Percentiles rank a stretch among this genome's conserved stretches.
Conservation (phyloP, 1,140 invertebrate genomes). For the Charaxes varanes region DNA sequence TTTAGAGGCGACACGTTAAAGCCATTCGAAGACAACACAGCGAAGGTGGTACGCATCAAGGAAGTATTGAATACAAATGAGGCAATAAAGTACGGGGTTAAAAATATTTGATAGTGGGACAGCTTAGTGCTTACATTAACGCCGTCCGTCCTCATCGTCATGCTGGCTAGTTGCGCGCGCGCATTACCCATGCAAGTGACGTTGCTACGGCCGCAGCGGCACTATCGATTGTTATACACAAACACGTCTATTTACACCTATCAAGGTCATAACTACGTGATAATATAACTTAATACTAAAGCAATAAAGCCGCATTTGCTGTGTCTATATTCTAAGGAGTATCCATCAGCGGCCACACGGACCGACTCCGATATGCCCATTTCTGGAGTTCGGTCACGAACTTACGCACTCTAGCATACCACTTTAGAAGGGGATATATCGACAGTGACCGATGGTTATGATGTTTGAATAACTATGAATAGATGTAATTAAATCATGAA, state of each 20-base stretch:
- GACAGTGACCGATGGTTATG: constrained; percentile 63
- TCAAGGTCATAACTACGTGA: constrained; percentile 27
- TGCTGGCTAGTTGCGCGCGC: constrained; percentile 44
- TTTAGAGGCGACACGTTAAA: no score
- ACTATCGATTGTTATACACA: constrained; percentile 63
- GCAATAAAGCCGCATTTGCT: constrained; percentile 18
- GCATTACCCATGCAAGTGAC: constrained; percentile 59
- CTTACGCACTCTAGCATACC: constrained; percentile 43
- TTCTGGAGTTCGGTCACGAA: constrained; percentile 67
- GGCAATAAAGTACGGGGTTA: constrained; percentile 44
- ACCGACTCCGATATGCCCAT: constrained; percentile 51
- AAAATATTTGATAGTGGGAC: constrained; percentile 51
- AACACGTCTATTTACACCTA: constrained; percentile 28
- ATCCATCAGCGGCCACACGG: constrained; percentile 33
- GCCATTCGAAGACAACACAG: no score
- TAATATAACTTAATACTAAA: constrained; percentile 31
- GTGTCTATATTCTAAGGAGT: constrained; percentile 3
- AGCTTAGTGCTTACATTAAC: constrained; percentile 39
- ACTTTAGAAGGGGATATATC: constrained; percentile 55
- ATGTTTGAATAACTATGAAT: constrained; percentile 69
- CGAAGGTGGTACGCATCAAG: constrained; percentile 22
- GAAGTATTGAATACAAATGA: constrained; percentile 61
- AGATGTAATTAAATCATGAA: constrained; percentile 62
- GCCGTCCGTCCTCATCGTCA: constrained; percentile 49
- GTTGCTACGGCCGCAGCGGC: constrained; percentile 37